Evolutionary conservation across 1,140 invertebrate species (phyloP).

Genomic region (Drosophila tropicalis): DNA sequence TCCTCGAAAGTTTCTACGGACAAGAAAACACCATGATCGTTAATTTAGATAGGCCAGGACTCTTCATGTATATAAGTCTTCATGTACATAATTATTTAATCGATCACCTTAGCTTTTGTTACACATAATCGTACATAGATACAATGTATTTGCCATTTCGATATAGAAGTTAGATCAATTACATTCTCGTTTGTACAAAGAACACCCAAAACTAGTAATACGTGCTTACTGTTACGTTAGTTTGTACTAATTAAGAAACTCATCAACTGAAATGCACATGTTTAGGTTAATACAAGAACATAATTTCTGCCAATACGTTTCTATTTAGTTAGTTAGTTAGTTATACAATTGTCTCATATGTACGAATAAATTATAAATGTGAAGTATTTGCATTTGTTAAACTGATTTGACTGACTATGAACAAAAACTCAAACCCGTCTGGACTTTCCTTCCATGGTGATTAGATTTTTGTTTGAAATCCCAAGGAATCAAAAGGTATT

Average conservation of each 20-base stretch:
- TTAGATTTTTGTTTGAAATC: no score
- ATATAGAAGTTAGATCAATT: constrained; percentile 42
- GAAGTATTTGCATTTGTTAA: no score
- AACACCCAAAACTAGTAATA: constrained; percentile 47
- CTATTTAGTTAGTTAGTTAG: constrained; percentile 23
- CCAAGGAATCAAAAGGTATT: no score
- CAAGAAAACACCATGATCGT: constrained; percentile 42
- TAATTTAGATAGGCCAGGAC: neutral
- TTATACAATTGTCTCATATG: neutral
- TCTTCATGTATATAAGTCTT: constrained; percentile 41
- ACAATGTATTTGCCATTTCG: constrained; percentile 43
- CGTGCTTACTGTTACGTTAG: constrained; percentile 44
- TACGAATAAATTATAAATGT: neutral
- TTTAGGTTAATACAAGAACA: neutral
- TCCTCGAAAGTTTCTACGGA: constrained; percentile 36
- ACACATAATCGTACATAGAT: constrained; percentile 4
- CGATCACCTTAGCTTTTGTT: constrained; percentile 32
- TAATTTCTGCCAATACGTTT: neutral
- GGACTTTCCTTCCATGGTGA: no score
- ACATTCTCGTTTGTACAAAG: constrained; percentile 56
- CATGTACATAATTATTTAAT: constrained; percentile 44
- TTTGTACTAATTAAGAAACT: constrained; percentile 45
- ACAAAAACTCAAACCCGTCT: no score
- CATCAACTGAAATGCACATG: neutral
- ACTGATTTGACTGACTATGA: no score